Base-by-base conservation (phyloP, 2,888 invertebrate species). In the Lagria hirta region DNA sequence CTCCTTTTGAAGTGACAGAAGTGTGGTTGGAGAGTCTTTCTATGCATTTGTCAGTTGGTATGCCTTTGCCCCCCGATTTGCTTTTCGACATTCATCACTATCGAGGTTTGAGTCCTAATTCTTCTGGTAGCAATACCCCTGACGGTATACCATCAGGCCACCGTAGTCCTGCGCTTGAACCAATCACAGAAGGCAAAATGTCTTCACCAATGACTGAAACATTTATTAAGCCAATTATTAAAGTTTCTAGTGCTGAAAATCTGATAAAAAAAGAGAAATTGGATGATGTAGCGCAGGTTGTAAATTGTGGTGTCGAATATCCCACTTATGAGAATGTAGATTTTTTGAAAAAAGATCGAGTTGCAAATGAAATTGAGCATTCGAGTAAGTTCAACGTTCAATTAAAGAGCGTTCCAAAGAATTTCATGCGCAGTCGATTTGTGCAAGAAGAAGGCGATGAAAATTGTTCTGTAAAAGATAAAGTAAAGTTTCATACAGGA, bases 1-100 rank as follows among this genome's bases (percentile, higher is more conserved):
- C 94, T 0, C 86, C 91, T 0, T 94, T 94, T 72, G 92, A 93
- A 65, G 83, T 88, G 18, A 81, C 92, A 68, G 86, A 89, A 72
- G 82, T 86, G n/a, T 93, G 94, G 93, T 73, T 93, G 35, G 86
- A 89, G 66, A 83, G 84, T 16, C 71, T 92, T 29, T 82, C 84
- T 13, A 82, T 84, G 76, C 84, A 87, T 60, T 71, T 87, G 42
- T 79, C 83, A 0, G 77, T 79, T 7, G 79, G 82, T 1, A 79
- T 77, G 44, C 73, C 82, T 0, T 64, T 82, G 34, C 84, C 87
- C 1, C 71, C 78, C 3, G 81, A 86, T 55, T 73, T 90, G 21
- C 76, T 88, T 8, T 81, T 80, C 32, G 90, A 91, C 67, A 85
- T 92, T 48, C 76, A 80, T 57, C 83, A 85, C 64, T 91, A 86